Percentiles rank a stretch among this genome's conserved stretches.
Conservation (phyloP, 2,888 invertebrate species). For the Gastrophysa polygoni region DNA sequence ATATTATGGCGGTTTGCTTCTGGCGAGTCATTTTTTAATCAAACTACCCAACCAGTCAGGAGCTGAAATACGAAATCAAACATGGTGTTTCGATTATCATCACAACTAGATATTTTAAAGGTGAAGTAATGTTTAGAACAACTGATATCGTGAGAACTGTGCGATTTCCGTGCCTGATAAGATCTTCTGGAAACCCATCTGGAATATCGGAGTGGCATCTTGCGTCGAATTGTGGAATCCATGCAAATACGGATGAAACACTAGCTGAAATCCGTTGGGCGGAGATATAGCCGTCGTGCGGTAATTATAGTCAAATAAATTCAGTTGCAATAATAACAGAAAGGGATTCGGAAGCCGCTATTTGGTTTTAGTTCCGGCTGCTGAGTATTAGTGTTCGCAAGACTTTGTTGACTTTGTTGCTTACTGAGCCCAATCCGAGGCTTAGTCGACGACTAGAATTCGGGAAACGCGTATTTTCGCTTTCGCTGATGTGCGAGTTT, state of each 20-base stretch:
- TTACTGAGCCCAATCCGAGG: conserved; percentile 1
- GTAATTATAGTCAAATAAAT: conserved; percentile 39
- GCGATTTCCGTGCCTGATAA: too few relatives aligned
- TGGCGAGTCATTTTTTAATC: too few relatives aligned
- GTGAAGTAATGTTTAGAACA: too few relatives aligned
- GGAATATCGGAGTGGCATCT: not conserved
- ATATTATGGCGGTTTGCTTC: too few relatives aligned
- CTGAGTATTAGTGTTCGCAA: conserved; percentile 34
- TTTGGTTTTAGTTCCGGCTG: conserved; percentile 29
- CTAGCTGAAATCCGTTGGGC: conserved; percentile 4
- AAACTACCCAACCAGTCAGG: too few relatives aligned
- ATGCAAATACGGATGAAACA: conserved; percentile 4
- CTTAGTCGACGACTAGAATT: not conserved
- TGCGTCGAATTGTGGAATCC: not conserved
- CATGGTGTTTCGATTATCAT: too few relatives aligned
- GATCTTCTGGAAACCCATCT: too few relatives aligned
- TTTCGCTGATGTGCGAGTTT: not conserved
- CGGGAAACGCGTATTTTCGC: not conserved
- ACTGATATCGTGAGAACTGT: too few relatives aligned
- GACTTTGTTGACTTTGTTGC: conserved; percentile 16
- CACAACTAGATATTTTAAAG: too few relatives aligned
- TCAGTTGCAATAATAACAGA: conserved; percentile 36
- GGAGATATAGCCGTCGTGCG: conserved; percentile 13
- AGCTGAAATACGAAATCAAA: too few relatives aligned
- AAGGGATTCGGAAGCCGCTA: conserved; percentile 23